Conservation (phyloP, 2,797 vertebrate species). For the Mus caroli region DNA sequence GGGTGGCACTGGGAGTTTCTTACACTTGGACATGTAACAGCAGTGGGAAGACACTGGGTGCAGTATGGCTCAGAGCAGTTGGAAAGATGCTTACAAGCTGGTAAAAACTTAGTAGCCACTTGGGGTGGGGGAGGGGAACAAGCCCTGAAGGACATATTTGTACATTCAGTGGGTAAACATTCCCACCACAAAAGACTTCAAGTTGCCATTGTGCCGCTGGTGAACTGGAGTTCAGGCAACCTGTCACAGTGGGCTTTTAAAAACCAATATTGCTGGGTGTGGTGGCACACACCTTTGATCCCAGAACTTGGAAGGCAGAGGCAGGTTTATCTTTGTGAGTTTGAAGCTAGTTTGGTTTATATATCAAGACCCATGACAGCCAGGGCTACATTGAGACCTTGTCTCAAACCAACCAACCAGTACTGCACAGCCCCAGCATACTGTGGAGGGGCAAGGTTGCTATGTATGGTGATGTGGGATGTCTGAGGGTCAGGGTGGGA, state of each 20-base stretch:
- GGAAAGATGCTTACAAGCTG: neutral
- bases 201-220: neutral
- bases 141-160: neutral
- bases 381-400: neutral
- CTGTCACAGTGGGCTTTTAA: neutral
- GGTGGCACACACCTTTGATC: neutral
- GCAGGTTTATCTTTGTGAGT: neutral
- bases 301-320: neutral
- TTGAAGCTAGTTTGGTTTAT: neutral
- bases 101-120: neutral
- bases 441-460: neutral
- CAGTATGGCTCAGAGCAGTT: neutral
- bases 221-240: neutral
- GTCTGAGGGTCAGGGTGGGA: neutral
- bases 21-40: neutral
- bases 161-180: neutral
- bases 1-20: neutral
- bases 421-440: neutral
- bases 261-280: neutral
- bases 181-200: neutral
- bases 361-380: neutral
- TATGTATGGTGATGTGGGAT: rapidly evolving
- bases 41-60: neutral
- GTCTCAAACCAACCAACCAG: neutral
- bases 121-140: neutral